Evolutionary conservation across 2,888 invertebrate genomes (phyloP).

Genomic region (Zeuzera pyrina): DNA sequence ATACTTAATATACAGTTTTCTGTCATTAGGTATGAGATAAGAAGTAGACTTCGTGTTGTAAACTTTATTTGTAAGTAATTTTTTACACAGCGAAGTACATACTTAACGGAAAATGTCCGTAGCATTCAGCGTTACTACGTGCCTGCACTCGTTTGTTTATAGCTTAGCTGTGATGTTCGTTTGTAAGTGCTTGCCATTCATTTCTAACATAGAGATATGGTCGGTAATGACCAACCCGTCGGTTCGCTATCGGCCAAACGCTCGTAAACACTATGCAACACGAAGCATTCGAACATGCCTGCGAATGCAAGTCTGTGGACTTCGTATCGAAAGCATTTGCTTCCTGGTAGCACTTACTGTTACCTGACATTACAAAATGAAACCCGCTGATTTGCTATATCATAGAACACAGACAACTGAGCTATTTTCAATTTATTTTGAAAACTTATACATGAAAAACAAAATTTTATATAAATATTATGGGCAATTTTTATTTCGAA

Average conservation of each 20-base stretch:
- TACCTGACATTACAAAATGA: too few relatives aligned
- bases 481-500: too few relatives aligned
- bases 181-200: conserved; percentile 62
- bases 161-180: conserved; percentile 46
- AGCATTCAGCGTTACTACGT: conserved; percentile 46
- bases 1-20: too few relatives aligned
- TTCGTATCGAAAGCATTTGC: conserved; percentile 41
- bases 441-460: too few relatives aligned
- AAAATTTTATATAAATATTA: too few relatives aligned
- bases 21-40: too few relatives aligned
- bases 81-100: conserved; percentile 37
- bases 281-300: conserved; percentile 56
- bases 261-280: conserved; percentile 63
- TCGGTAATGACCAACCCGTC: conserved; percentile 56
- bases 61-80: conserved; percentile 33
- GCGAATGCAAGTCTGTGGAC: conserved; percentile 58
- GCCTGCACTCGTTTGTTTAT: conserved; percentile 48
- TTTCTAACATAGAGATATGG: conserved; percentile 64
- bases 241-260: conserved; percentile 58
- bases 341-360: conserved; percentile 49
- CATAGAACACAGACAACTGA: too few relatives aligned
- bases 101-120: conserved; percentile 40
- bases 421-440: too few relatives aligned
- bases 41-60: conserved; percentile 19
- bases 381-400: too few relatives aligned